A percentile compares a stretch with the other conserved stretches of the same genome.
phyloP scores from a whole-genome alignment of 2,113 vertebrate species.

The Dissostichus mawsoni region DNA sequence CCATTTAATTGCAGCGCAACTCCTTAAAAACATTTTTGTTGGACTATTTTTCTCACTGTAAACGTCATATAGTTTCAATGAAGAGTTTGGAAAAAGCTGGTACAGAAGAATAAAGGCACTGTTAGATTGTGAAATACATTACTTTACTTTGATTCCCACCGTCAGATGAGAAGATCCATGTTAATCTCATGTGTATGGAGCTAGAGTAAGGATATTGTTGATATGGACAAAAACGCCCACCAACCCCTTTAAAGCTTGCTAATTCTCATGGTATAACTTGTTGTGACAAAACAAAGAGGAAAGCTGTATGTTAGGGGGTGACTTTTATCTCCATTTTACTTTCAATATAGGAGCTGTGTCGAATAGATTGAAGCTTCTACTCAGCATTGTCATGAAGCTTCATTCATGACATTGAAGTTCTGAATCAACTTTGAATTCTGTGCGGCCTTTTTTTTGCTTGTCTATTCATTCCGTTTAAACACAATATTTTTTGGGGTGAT shows the following conservation, averaged over 20 bases:
- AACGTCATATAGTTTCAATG: not conserved
- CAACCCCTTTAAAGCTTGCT: not conserved
- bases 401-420: no score
- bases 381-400: no score
- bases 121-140: not conserved
- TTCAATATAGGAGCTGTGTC: not conserved
- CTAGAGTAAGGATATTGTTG: no score
- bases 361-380: no score
- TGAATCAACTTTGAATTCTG: no score
- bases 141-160: not conserved
- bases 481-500: no score
- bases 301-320: constrained; percentile 8
- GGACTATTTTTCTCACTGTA: not conserved
- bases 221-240: not conserved
- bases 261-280: not conserved
- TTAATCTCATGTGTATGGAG: not conserved
- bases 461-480: no score
- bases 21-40: not conserved
- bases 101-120: not conserved
- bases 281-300: not conserved
- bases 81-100: not conserved
- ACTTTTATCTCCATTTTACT: constrained; percentile 26
- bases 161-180: not conserved
- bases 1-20: not conserved
- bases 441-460: no score